A percentile compares a stretch with the other conserved stretches of the same genome.
These are phyloP conservation scores for Temnothorax rugatulus DNA, from an alignment of 2,888 invertebrate genomes.

Conservation along the genomic window DNA sequence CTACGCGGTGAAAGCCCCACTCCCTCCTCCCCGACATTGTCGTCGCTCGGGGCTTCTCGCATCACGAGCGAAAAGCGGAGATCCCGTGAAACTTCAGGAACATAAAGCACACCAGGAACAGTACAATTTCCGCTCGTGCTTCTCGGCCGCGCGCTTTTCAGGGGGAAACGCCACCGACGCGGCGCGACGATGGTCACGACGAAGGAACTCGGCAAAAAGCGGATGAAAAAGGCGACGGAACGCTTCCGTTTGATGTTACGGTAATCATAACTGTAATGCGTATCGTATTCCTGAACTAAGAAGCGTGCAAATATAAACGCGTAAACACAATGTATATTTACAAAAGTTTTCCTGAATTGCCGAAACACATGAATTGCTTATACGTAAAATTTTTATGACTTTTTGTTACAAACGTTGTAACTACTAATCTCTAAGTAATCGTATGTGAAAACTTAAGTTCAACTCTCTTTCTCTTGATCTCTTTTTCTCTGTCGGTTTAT, in stretches of 20 bases:
- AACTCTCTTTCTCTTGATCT: too few species aligned
- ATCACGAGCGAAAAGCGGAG: conserved; percentile 44
- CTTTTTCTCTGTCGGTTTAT: background rate
- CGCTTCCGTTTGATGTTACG: conserved; percentile 17
- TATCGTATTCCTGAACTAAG: background rate
- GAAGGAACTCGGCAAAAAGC: conserved; percentile 44
- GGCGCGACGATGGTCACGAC: conserved; percentile 19
- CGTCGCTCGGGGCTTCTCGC: conserved; percentile 48
- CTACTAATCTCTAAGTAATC: background rate
- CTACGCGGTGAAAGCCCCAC: conserved; percentile 44
- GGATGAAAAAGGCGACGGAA: background rate
- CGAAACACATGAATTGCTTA: background rate
- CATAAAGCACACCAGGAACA: conserved; percentile 54
- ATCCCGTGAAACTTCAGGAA: conserved; percentile 56
- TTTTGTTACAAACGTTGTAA: background rate
- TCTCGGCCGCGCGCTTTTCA: conserved; percentile 42
- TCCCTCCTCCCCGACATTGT: background rate
- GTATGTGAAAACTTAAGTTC: background rate
- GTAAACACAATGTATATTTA: background rate
- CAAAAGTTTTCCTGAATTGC: background rate
- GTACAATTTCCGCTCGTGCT: conserved; percentile 51
- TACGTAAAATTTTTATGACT: background rate
- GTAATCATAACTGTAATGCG: conserved; percentile 34
- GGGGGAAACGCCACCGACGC: conserved; percentile 1
- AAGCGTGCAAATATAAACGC: background rate